Conservation (phyloP, 2,797 vertebrate genomes). For the Dendrocincla fuliginosa region DNA sequence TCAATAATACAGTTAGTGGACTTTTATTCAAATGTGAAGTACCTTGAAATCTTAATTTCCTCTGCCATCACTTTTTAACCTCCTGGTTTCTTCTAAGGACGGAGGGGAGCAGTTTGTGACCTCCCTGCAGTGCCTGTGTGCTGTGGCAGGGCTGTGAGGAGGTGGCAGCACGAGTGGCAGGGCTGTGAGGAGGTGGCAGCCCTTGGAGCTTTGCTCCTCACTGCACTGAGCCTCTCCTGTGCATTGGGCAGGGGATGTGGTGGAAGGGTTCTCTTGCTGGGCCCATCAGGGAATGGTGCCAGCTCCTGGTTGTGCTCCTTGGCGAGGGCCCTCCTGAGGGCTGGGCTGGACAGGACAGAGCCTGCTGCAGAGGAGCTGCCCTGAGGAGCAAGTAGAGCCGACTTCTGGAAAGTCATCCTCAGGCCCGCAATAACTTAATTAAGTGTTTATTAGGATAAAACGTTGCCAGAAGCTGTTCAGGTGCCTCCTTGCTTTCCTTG, state of each 20-base stretch:
- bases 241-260: fast-evolving
- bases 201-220: not conserved
- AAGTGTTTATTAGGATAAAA: conserved; percentile 14
- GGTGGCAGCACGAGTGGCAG: not conserved
- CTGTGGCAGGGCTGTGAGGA: fast-evolving
- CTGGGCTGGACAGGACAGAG: conserved; percentile 36
- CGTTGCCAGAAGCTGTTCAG: conserved; percentile 33
- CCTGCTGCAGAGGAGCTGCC: not conserved
- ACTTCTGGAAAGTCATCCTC: conserved; percentile 6
- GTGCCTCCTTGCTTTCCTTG: not conserved
- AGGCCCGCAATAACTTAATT: not conserved
- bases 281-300: not conserved
- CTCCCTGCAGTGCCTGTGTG: not conserved
- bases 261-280: not conserved
- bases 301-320: not conserved
- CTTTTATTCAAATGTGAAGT: not conserved
- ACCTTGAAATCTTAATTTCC: not conserved
- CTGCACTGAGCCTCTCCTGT: not conserved
- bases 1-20: not conserved
- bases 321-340: not conserved
- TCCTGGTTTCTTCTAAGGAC: not conserved
- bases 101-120: not conserved
- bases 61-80: not conserved
- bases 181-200: not conserved
- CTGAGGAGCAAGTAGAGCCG: not conserved